These are phyloP conservation scores for Teleogryllus oceanicus DNA, from an alignment of 2,888 invertebrate genomes.

Conservation along the genomic window DNA sequence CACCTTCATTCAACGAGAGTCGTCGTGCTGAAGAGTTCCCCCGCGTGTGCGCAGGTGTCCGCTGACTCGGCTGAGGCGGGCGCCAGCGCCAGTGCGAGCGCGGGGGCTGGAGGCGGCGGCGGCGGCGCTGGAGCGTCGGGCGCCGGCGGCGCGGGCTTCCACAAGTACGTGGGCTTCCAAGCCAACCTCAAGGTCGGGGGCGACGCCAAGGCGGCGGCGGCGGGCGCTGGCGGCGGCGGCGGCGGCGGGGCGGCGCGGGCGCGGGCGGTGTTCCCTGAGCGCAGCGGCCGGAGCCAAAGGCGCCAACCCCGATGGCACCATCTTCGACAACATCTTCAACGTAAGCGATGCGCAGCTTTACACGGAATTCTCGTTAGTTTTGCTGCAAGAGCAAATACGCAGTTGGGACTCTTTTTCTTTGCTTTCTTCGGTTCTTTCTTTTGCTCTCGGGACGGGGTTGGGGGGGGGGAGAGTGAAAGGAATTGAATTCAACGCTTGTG, in stretches of 20 bases:
- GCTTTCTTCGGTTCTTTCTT: too few relatives aligned
- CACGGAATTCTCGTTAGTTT: too few relatives aligned
- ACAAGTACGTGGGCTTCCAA: background rate
- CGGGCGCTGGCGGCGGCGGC: background rate
- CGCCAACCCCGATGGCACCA: background rate
- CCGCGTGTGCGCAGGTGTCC: too few relatives aligned
- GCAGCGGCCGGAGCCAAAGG: background rate
- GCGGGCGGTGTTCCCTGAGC: background rate
- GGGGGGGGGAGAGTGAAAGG: too few relatives aligned
- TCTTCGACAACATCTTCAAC: conserved; percentile 18
- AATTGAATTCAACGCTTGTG: too few relatives aligned
- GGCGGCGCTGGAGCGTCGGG: background rate
- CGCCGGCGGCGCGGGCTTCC: background rate
- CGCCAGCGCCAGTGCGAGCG: background rate
- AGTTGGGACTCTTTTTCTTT: too few relatives aligned
- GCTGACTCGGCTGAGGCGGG: background rate
- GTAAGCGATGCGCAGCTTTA: background rate
- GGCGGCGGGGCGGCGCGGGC: background rate
- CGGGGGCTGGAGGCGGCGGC: background rate
- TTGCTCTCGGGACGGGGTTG: too few relatives aligned
- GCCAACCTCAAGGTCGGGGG: background rate
- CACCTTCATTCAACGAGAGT: too few relatives aligned
- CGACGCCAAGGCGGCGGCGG: background rate
- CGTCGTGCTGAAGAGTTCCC: too few relatives aligned
- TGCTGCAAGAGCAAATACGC: too few relatives aligned